These are phyloP conservation scores for Conus ventricosus DNA, from an alignment of 1,140 invertebrate genomes.

Conservation along the genomic window DNA sequence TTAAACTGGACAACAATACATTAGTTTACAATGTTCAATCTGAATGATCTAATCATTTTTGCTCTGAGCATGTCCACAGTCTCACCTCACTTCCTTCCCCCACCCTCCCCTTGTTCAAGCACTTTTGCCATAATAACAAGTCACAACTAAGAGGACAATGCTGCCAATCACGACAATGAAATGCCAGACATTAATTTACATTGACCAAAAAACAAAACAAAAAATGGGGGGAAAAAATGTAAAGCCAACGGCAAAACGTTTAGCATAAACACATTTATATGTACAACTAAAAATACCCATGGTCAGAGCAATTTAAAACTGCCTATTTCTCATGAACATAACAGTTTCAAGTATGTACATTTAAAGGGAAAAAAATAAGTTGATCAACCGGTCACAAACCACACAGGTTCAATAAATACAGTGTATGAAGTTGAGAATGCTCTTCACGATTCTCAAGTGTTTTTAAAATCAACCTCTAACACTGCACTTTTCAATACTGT, in stretches of 20 bases:
- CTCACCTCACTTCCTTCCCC: not conserved
- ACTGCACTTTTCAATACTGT: no score
- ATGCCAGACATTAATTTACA: not conserved
- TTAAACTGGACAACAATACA: no score
- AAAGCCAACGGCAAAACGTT: not conserved
- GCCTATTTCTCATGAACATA: no score
- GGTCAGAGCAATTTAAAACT: not conserved
- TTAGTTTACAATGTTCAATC: not conserved
- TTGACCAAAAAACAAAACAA: not conserved
- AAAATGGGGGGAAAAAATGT: not conserved
- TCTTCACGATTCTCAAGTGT: no score
- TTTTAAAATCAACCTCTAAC: no score
- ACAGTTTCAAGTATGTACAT: no score
- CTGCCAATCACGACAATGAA: not conserved
- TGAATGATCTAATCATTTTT: not conserved
- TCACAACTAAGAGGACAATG: not conserved
- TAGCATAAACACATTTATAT: not conserved
- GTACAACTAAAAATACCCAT: not conserved
- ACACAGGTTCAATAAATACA: no score
- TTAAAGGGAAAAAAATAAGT: no score
- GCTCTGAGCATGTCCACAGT: no score
- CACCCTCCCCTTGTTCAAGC: not conserved
- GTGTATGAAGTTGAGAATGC: no score
- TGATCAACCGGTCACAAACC: no score
- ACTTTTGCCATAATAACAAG: not conserved